phyloP scores from a whole-genome alignment of 2,888 invertebrate genomes.

The Lasioglossum figueresi region DNA sequence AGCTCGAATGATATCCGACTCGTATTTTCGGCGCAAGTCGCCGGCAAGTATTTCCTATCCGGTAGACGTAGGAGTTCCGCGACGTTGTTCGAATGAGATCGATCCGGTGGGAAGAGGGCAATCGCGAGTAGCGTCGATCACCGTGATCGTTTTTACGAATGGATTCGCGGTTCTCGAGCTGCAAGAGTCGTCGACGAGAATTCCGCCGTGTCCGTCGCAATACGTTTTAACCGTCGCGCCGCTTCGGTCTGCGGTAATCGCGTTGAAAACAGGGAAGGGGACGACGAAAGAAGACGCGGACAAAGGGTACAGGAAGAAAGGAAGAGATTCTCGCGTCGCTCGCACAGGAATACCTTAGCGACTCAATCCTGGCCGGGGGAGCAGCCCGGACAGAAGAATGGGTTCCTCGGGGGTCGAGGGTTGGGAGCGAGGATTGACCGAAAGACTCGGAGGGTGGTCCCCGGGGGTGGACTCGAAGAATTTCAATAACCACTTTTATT shows the following conservation, averaged over 20 bases:
- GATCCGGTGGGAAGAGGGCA: background rate
- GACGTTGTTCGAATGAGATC: background rate
- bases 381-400: slow-evolving; percentile 67
- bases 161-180: slow-evolving; percentile 44
- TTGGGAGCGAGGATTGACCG: slow-evolving; percentile 22
- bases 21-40: background rate
- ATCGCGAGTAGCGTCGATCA: slow-evolving; percentile 57
- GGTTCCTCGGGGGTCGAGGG: slow-evolving; percentile 42
- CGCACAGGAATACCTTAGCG: slow-evolving; percentile 68
- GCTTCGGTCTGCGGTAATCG: slow-evolving; percentile 14
- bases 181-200: slow-evolving; percentile 43
- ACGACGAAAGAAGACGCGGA: slow-evolving; percentile 27
- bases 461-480: slow-evolving; percentile 70
- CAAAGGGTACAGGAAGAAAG: slow-evolving; percentile 45
- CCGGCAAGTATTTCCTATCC: background rate
- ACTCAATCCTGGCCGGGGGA: slow-evolving; percentile 62
- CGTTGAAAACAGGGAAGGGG: background rate
- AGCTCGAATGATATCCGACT: background rate
- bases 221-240: slow-evolving; percentile 57
- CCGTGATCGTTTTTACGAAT: slow-evolving; percentile 36
- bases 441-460: slow-evolving; percentile 31
- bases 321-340: slow-evolving; percentile 76
- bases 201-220: slow-evolving; percentile 48
- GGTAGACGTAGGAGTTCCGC: background rate
- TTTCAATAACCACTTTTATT: slow-evolving; percentile 78